Base-by-base conservation (phyloP, 1,140 invertebrate genomes). In the Macrobrachium rosenbergii region DNA sequence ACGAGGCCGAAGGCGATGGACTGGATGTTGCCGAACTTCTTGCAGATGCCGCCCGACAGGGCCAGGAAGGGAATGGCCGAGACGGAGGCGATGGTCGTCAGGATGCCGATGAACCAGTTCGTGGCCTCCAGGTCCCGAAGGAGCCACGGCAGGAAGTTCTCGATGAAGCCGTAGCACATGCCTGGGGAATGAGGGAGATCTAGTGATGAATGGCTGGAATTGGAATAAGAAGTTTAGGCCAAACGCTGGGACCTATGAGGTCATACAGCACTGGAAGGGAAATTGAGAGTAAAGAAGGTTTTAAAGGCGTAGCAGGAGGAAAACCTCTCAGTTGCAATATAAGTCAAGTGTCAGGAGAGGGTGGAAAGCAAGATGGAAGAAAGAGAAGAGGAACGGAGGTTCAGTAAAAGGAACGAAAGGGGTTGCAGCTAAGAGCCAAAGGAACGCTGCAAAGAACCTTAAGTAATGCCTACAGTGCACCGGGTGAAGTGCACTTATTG, bases 91-190 rank as follows among this genome's bases (percentile, higher is more conserved):
- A 89, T 82, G 63, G 89, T 88, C 14, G 89, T 89, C 67, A 88
- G 83, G 45, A 88, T n/a, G 64, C 89, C 89, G 21, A 89, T 89
- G 72, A 88, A 85, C 89, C 89, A 89, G 63, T 88, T 88, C 2
- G 64, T 73, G 78, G 89, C 86, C 2, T 75, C 73, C 14, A 89
- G 62, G 28, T 89, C 89, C 16, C 59, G 45, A 37, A 89, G 69
- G 59, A 86, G 83, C 83, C 87, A 88, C 19, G 89, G 89, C 82
- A 86, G 89, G 89, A 86, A 89, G 78, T 89, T 84, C 83, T 89
- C 89, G 17, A 89, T 88, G 73, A 89, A 89, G 14, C 89, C 89
- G 82, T 89, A 89, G 59, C 89, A 89, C 78, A 89, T 88, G 5
- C 89, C 89, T 89, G 72, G 23, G 7, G 2, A n/a, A 28, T 21